Evolutionary conservation across 2,888 invertebrate species (phyloP).

Genomic region (Aleiodes alternator): DNA sequence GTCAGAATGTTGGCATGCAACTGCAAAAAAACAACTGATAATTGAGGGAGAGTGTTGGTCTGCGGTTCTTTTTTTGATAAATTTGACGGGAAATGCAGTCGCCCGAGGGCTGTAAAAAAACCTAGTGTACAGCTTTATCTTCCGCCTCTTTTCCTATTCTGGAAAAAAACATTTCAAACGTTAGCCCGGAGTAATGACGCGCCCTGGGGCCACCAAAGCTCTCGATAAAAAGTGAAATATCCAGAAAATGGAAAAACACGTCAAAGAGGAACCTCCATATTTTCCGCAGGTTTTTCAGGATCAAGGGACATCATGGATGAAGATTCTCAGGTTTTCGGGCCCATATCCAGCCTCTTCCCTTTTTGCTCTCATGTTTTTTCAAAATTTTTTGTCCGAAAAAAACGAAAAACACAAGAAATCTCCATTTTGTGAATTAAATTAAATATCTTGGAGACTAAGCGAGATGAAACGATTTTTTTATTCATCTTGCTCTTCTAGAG

Average conservation of each 20-base stretch:
- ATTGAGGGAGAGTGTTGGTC: constrained; percentile 27
- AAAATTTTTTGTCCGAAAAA: too few relatives aligned
- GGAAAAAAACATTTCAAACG: constrained; percentile 9
- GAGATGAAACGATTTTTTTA: too few relatives aligned
- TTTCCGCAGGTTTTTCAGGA: constrained; percentile 13
- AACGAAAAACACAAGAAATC: too few relatives aligned
- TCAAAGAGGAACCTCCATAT: background rate
- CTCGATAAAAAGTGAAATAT: background rate
- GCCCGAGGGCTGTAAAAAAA: constrained; percentile 14
- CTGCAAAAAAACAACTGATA: background rate
- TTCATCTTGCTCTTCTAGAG: too few relatives aligned
- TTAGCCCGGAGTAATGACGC: background rate
- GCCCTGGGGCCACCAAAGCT: background rate
- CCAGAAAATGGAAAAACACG: constrained; percentile 18
- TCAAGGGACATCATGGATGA: background rate
- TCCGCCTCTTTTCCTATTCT: background rate
- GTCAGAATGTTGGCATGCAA: background rate
- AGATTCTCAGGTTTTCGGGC: too few relatives aligned
- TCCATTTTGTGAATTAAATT: too few relatives aligned
- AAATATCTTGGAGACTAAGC: too few relatives aligned
- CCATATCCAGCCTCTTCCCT: too few relatives aligned
- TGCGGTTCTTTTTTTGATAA: constrained; percentile 11
- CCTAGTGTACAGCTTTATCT: background rate
- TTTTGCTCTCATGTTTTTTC: too few relatives aligned
- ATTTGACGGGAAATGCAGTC: constrained; percentile 5